Evolutionary conservation across 2,888 invertebrate genomes (phyloP).

Genomic region (Caenorhabditis plicata): DNA sequence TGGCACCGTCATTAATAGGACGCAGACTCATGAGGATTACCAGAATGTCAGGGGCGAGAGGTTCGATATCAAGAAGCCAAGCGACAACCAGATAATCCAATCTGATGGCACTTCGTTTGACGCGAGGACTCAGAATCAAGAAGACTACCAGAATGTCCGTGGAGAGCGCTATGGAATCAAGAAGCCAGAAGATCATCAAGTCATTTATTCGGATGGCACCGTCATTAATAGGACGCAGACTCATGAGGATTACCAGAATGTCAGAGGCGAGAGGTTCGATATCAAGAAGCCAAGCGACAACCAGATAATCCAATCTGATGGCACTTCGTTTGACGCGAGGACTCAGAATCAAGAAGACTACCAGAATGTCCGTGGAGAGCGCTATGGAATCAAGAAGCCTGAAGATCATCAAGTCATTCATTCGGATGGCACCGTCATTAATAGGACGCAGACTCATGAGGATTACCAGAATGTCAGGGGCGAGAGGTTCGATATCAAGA

Average conservation of each 20-base stretch:
- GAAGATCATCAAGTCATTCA: neutral
- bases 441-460: slow-evolving; percentile 1
- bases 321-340: neutral
- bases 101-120: neutral
- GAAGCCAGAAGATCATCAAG: neutral
- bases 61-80: neutral
- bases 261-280: neutral
- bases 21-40: slow-evolving; percentile 2
- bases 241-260: slow-evolving; percentile 1
- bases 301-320: neutral
- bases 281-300: neutral
- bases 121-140: slow-evolving; percentile 1
- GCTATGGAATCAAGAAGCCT: neutral
- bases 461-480: neutral
- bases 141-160: slow-evolving; percentile 1
- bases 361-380: slow-evolving; percentile 1
- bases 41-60: neutral
- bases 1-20: neutral
- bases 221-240: neutral
- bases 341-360: slow-evolving; percentile 4
- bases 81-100: neutral
- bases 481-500: neutral
- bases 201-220: neutral
- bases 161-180: neutral
- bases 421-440: neutral